Evolutionary conservation across 2,888 invertebrate species (phyloP), one percentile per base, ranked within the genome.

Genomic region (Cataglyphis albicans): DNA sequence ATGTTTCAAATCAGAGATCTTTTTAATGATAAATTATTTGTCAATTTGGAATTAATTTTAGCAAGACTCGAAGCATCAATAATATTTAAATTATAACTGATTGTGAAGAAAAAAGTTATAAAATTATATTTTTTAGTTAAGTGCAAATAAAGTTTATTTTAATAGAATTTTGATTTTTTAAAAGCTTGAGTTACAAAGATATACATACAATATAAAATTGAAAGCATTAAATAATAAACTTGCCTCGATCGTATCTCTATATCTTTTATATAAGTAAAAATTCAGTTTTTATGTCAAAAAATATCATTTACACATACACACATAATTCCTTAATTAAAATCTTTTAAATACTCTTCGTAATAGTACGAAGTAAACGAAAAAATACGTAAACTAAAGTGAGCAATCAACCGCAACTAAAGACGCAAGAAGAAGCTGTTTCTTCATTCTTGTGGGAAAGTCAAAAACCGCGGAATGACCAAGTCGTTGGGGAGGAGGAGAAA

Each of bases 401-500:
- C 57, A 82, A 81, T 65, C 68, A 82, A 18, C 82, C 81, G 21
- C 65, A 15, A 61, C 80, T 57, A 63, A 32, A 83, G 67, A 85
- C 83, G 78, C 78, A 81, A 83, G 48, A 70, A 52, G 32, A 18
- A 61, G 25, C n/a, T 41, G 41, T 73, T 80, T 29, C 35, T 10
- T 55, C 70, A 32, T 73, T 32, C 25, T 32, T 89, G 86, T 91
- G 91, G 91, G 91, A 91, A 91, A 91, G 83, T 89, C 74, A 52
- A 64, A 64, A 85, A 74, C 52, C 82, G 68, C 82, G 74, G 15
- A 48, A 44, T 72, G 61, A 78, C 81, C 29, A 59, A 15, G 57
- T 55, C 41, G 41, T 35, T 5, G 63, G 35, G 70, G 76, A 0
- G 6, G 10, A 1, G 38, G 12, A 44, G 44, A 78, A 21, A 7